Base-by-base conservation (phyloP, 2,888 invertebrate species). In the Hesperia comma region DNA sequence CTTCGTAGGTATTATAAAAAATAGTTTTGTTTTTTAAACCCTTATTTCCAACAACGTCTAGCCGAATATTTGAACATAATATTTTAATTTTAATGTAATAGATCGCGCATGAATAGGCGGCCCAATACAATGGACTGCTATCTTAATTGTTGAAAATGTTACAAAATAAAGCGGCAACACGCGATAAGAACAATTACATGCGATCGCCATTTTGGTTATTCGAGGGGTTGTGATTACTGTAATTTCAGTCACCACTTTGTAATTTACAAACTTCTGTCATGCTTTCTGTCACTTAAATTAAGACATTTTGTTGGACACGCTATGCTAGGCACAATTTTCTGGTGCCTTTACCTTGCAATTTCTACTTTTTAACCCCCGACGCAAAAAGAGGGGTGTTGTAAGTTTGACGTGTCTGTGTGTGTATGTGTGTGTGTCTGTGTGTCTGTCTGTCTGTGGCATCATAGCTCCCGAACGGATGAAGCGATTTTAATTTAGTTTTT, bases 261-360 rank as follows among this genome's bases (percentile, higher is more conserved):
- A 79, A 80, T 86, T 86, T 82, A 88, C 83, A 75, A 46, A 80
- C 83, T 82, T 85, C 85, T 85, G 87, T 85, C 86, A 88, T 87
- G 87, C 85, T 82, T 80, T 74, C 77, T 71, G 80, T 77, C 80
- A 33, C 79, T 85, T 84, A 86, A 86, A 88, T 87, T 86, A 84
- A 86, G 84, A 86, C 85, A 84, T 87, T 88, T n/a, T 63, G 8
- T 19, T 7, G n/a, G 40, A 17, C 21, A 21, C 43, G 51, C 51
- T 21, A 21, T 2, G 19, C 43, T 46, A 17, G 43, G 15, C 17
- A 46, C 8, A 15, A 17, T 46, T 46, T 46, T 17, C 5, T 46
- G 4, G 2, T 49, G 12, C 2, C 3, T 37, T 37, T 33, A 0
- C 37, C 8, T 37, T 37, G 37, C 21, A 40, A 57, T 57, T 41